These are phyloP conservation scores for Rhagologus leucostigma DNA, from an alignment of 2,113 vertebrate species.

Conservation along the genomic window DNA sequence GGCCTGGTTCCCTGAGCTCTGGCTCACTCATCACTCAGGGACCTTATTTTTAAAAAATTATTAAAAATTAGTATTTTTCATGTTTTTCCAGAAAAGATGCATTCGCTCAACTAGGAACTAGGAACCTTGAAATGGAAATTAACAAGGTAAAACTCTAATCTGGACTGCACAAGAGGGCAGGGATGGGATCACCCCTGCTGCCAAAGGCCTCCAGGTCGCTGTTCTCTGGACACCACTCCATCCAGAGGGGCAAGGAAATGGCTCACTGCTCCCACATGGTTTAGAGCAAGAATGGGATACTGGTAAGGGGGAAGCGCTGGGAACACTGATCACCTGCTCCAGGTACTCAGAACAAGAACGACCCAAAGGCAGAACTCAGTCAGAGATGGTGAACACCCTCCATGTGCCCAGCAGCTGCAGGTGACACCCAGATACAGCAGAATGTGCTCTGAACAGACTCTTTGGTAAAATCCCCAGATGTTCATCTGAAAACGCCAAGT, in stretches of 20 bases:
- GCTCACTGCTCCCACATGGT: not conserved
- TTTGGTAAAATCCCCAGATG: not conserved
- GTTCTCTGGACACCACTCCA: not conserved
- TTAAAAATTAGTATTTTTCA: not conserved
- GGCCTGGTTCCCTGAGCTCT: not conserved
- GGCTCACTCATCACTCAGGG: not conserved
- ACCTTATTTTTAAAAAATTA: not conserved
- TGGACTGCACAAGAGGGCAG: not conserved
- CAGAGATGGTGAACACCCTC: not conserved
- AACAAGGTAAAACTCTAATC: not conserved
- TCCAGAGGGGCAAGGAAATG: not conserved
- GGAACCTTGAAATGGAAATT: not conserved
- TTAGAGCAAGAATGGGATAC: not conserved
- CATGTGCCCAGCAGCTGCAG: not conserved
- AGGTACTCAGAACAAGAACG: not conserved
- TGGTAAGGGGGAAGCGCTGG: not conserved
- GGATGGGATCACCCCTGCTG: not conserved
- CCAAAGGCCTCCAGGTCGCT: not conserved
- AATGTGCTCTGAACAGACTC: not conserved
- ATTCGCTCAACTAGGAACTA: not conserved
- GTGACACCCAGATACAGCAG: no score
- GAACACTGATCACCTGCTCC: not conserved
- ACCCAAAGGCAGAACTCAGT: not conserved
- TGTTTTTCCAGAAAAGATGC: not conserved
- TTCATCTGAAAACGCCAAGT: rapidly evolving